Conservation (phyloP, 2,113 vertebrate genomes). For the Ameiurus melas region DNA sequence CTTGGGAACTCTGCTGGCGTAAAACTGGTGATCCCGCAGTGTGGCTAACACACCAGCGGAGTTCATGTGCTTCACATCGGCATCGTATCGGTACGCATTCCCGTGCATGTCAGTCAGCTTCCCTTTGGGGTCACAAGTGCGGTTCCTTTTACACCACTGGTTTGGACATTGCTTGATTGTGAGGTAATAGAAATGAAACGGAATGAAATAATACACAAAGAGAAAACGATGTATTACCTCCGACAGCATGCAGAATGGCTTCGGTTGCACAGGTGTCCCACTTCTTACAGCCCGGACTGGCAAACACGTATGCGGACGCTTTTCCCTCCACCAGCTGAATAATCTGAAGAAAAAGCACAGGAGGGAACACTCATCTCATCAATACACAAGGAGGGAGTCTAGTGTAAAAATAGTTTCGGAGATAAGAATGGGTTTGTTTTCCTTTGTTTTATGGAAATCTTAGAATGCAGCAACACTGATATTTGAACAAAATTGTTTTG, state of each 20-base stretch:
- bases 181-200: neutral
- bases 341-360: constrained; percentile 71
- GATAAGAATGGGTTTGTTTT: neutral
- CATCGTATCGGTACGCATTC: constrained; percentile 83
- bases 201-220: neutral
- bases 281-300: constrained; percentile 95
- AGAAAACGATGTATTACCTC: constrained; percentile 74
- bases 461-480: neutral
- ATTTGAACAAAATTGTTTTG: neutral
- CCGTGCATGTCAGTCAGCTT: constrained; percentile 91
- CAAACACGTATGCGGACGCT: constrained; percentile 95
- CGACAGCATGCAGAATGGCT: constrained; percentile 89
- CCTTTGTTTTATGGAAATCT: neutral
- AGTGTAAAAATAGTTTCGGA: neutral
- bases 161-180: neutral
- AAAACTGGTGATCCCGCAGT: constrained; percentile 87
- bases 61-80: constrained; percentile 94
- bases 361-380: neutral
- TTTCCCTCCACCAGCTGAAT: constrained; percentile 95
- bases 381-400: neutral
- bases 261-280: constrained; percentile 98
- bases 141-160: neutral
- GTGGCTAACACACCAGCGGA: constrained; percentile 90
- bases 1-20: constrained; percentile 83
- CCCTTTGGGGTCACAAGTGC: constrained; percentile 70